A percentile compares a stretch with the other conserved stretches of the same genome.
phyloP scores from a whole-genome alignment of 35 echinoderm and acorn worm species.

The Diadema setosum region DNA sequence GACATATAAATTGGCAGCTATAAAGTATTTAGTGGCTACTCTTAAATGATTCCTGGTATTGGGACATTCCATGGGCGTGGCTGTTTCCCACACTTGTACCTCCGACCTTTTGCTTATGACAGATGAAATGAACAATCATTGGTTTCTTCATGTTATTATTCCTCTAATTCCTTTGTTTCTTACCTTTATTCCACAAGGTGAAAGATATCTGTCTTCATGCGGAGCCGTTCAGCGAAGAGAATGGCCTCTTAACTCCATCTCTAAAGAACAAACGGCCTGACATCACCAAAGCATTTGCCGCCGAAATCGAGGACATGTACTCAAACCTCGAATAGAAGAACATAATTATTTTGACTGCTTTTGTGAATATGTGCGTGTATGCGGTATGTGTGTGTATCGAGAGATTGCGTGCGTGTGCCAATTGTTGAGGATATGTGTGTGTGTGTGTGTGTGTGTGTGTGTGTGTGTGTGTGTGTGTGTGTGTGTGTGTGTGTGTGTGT shows the following conservation, averaged over 20 bases:
- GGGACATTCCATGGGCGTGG: no score
- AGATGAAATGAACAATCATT: no score
- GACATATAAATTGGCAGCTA: no score
- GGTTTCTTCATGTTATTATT: no score
- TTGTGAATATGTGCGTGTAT: background rate
- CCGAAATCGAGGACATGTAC: constrained; percentile 63
- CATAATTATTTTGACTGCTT: background rate
- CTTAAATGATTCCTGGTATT: no score
- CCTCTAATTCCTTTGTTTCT: no score
- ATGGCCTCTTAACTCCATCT: constrained; percentile 80
- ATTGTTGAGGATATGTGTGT: background rate
- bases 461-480: background rate
- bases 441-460: background rate
- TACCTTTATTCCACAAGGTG: no score
- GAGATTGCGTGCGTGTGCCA: background rate
- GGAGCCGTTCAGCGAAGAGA: constrained; percentile 75
- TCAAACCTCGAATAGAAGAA: background rate
- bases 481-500: background rate
- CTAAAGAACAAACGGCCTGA: constrained; percentile 78
- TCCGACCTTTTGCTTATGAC: no score
- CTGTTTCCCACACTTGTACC: no score
- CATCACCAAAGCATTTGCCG: constrained; percentile 49
- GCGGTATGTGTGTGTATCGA: background rate
- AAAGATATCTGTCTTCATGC: constrained; percentile 63
- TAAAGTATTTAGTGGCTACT: no score